Conservation (phyloP, 2,113 vertebrate genomes). For the Potamarius usumacintae region DNA sequence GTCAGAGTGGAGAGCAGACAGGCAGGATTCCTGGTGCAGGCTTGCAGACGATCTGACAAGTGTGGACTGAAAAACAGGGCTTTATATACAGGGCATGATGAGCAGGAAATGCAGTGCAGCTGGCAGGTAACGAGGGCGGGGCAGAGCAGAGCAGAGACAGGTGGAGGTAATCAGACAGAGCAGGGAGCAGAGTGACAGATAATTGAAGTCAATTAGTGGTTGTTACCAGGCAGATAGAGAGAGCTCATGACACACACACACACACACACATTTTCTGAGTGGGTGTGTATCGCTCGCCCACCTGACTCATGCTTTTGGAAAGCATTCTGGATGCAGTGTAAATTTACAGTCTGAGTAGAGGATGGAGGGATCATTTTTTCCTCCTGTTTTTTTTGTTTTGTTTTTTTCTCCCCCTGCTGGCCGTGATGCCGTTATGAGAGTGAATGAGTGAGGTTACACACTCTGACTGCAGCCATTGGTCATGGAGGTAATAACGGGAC, state of each 20-base stretch:
- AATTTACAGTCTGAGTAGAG: slow-evolving; percentile 58
- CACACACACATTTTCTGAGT: background rate
- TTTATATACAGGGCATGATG: too few species aligned
- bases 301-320: slow-evolving; percentile 39
- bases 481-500: slow-evolving; percentile 73
- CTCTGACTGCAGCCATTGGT: slow-evolving; percentile 77
- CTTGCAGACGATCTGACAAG: too few species aligned
- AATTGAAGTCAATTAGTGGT: too few species aligned
- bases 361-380: background rate
- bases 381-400: slow-evolving; percentile 6
- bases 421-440: slow-evolving; percentile 74
- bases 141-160: too few species aligned
- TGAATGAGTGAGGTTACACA: slow-evolving; percentile 77
- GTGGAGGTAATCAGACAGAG: too few species aligned
- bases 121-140: too few species aligned
- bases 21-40: too few species aligned
- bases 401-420: slow-evolving; percentile 46
- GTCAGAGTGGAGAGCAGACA: too few species aligned
- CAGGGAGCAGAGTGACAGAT: too few species aligned
- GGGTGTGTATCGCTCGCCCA: background rate
- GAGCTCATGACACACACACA: slow-evolving; percentile 12
- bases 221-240: too few species aligned
- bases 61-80: too few species aligned
- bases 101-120: too few species aligned
- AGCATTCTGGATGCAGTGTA: slow-evolving; percentile 63